These are phyloP conservation scores for Andrena praecox DNA, from an alignment of 2,888 invertebrate genomes.

Conservation along the genomic window DNA sequence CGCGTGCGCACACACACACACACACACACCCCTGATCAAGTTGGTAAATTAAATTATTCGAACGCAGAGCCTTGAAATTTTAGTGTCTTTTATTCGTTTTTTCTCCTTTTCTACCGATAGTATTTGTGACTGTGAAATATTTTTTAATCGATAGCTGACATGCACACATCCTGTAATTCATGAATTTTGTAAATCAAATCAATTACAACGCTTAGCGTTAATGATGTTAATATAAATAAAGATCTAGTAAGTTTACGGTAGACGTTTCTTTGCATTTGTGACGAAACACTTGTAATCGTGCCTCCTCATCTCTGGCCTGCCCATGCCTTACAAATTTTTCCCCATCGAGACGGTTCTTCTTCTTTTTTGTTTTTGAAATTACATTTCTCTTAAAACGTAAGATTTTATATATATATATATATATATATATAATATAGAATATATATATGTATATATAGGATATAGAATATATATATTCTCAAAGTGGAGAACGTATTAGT, in stretches of 20 bases:
- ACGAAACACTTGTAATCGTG: slow-evolving; percentile 5
- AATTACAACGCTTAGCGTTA: slow-evolving; percentile 67
- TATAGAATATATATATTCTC: no score
- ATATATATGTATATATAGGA: no score
- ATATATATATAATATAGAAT: no score
- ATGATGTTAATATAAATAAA: slow-evolving; percentile 71
- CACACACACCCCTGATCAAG: slow-evolving; percentile 71
- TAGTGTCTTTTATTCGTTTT: slow-evolving; percentile 19
- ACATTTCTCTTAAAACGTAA: slow-evolving; percentile 8
- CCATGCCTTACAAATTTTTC: neutral
- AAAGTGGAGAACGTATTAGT: slow-evolving; percentile 35
- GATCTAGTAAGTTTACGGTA: slow-evolving; percentile 59
- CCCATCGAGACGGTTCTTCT: neutral
- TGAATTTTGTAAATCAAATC: slow-evolving; percentile 69
- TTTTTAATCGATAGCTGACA: slow-evolving; percentile 64
- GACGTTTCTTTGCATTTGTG: slow-evolving; percentile 32
- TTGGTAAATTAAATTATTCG: slow-evolving; percentile 71
- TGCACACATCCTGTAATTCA: slow-evolving; percentile 71
- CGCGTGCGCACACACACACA: neutral
- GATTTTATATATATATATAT: no score
- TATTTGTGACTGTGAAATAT: slow-evolving; percentile 65
- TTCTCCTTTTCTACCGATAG: slow-evolving; percentile 52
- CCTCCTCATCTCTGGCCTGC: neutral
- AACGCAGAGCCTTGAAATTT: slow-evolving; percentile 44
- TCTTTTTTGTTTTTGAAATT: slow-evolving; percentile 5